Base-by-base conservation (phyloP, 2,797 vertebrate species). In the Fundulus diaphanus region DNA sequence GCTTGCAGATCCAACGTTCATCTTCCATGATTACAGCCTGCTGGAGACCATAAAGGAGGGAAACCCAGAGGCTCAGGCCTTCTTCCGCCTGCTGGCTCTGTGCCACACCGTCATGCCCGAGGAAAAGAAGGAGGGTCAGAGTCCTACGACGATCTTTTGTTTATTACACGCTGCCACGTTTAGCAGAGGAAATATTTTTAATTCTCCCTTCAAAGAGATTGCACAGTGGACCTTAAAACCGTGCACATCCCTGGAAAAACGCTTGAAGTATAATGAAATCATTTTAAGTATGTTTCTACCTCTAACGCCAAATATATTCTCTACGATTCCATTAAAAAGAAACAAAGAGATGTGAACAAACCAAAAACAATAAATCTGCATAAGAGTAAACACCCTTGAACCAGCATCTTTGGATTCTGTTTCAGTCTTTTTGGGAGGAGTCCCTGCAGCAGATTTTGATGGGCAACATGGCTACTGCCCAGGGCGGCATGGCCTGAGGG, bases 61-160 rank as follows among this genome's bases (percentile, higher is more conserved):
- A 8, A 94, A 96, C 65, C 49, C 0, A 0, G 85, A 93, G 0
- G 95, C 94, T 0, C 94, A 94, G 24, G 78, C 84, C 33, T 99
- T 99, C 90, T 98, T 99, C 85, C 94, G 96, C 7, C 90, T 97
- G 70, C 94, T 99, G 76, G 96, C 97, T 0, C 88, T 99, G 18
- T 99, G 98, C 73, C 98, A 99, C 87, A 99, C 97, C 0, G 97
- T 99, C 83, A 98, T 99, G 96, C 90, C 96, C 0, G 97, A 98
- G 80, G 97, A 98, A 78, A 98, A 97, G 87, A 93, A 86, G 13
- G 93, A 95, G 87, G 97, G 97, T 99, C 68, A 89, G 85, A 0
- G 1, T 24, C 74, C 9, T 5, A 20, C 5, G 22, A 0, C 22
- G 2, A 31, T 68, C 7, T 44, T 63, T 40, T 63, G 29, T 61